Evolutionary conservation across 2,797 vertebrate genomes (phyloP), one percentile per base, ranked within the genome.

Genomic region (Sciaenops ocellatus): DNA sequence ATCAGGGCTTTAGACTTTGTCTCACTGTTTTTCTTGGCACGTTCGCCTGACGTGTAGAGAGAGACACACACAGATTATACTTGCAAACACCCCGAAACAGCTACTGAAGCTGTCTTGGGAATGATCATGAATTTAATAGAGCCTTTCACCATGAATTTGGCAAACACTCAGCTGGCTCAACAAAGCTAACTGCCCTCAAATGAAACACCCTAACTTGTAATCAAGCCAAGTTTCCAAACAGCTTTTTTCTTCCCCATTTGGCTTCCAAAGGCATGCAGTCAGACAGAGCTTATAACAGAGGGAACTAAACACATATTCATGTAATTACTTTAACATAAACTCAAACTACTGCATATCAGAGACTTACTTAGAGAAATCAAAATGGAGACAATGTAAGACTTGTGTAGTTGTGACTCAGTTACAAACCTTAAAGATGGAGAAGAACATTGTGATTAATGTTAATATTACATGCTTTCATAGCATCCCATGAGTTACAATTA

Each of bases 161-260:
- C 83, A 80, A 73, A 73, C 1, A 3, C 64, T 83, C 79, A 87
- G 79, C 69, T 89, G 79, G 76, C 84, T 84, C 55, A 50, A 78
- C 84, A 83, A 78, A 76, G 73, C 85, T 42, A 55, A 78, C 80
- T 83, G 81, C 76, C 84, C 83, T 88, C 83, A 84, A 76, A 89
- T 82, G 73, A 90, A 89, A 91, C 84, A 71, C 78, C 74, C 80
- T 30, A 47, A 76, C 70, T 81, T 87, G 70, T 89, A 80, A 85
- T 60, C 24, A 72, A 73, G 87, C 87, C 87, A 90, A 85, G 75
- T 87, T 88, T 89, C 89, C 86, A 85, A 73, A 51, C 70, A 54
- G 70, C 48, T 79, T 72, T 72, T 74, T 74, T 76, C 57, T 79
- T 47, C 52, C 65, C 47, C 20, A 26, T 20, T 69, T 72, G 62